These are phyloP conservation scores for Paramormyrops hopkinsi DNA, from an alignment of 2,797 vertebrate genomes.

Conservation along the genomic window DNA sequence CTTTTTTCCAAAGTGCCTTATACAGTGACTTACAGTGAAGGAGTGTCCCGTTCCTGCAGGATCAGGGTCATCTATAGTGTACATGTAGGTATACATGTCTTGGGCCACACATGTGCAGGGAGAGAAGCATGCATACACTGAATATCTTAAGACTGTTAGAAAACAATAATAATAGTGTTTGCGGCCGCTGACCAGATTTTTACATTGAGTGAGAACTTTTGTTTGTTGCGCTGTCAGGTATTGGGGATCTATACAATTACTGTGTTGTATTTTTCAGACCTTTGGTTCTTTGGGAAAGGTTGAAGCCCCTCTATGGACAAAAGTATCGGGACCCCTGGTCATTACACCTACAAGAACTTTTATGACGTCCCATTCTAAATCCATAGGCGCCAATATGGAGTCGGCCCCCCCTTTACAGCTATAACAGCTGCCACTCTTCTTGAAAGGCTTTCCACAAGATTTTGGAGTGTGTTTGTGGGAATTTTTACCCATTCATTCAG, in stretches of 20 bases:
- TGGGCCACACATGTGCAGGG: not conserved
- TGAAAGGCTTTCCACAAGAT: not conserved
- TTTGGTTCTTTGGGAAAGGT: not conserved
- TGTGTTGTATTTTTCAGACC: not conserved
- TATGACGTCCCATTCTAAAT: not conserved
- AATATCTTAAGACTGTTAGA: not conserved
- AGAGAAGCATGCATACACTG: not conserved
- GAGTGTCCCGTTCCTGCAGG: not conserved
- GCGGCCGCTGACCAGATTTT: not conserved
- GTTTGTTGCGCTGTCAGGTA: not conserved
- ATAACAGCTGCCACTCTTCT: not conserved
- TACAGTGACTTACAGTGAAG: not conserved
- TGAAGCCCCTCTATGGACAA: not conserved
- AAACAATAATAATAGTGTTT: not conserved
- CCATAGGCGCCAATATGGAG: not conserved
- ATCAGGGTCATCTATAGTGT: not conserved
- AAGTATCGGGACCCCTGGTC: not conserved
- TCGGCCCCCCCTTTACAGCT: not conserved
- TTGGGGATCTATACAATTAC: not conserved
- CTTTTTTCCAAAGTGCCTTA: not conserved
- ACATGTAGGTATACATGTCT: not conserved
- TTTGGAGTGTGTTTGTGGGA: not conserved
- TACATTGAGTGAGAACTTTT: not conserved
- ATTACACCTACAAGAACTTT: not conserved
- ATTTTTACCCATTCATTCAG: not conserved